Conservation (phyloP, 2,888 invertebrate species). For the Linnaemya tessellans region DNA sequence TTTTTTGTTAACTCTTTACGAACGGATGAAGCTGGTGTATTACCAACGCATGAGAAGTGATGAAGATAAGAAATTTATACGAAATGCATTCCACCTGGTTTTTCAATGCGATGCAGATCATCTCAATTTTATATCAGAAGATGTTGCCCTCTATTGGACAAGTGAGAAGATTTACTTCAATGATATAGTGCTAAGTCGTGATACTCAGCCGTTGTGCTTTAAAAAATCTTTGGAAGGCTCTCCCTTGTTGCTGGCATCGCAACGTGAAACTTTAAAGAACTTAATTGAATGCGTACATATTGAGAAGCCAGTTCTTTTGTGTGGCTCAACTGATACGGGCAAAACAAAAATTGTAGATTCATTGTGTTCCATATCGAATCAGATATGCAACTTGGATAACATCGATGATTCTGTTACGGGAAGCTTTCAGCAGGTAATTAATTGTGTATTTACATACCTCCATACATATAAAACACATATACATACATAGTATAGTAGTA, state of each 20-base stretch:
- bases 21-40: conserved; percentile 90
- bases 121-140: conserved; percentile 83
- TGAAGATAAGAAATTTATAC: conserved; percentile 90
- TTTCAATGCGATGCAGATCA: conserved; percentile 83
- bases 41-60: conserved; percentile 92
- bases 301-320: conserved; percentile 94
- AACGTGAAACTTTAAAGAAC: conserved; percentile 89
- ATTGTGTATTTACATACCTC: no score
- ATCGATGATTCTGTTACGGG: conserved; percentile 86
- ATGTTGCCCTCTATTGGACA: conserved; percentile 86
- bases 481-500: no score
- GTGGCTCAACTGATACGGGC: conserved; percentile 82
- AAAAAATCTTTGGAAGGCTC: conserved; percentile 80
- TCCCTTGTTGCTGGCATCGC: conserved; percentile 85
- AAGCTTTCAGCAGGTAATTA: conserved; percentile 95
- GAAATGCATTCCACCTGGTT: conserved; percentile 83
- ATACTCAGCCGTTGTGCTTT: conserved; percentile 76
- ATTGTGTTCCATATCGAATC: conserved; percentile 81
- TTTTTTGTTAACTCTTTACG: conserved; percentile 80
- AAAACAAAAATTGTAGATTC: conserved; percentile 83
- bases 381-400: conserved; percentile 80
- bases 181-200: conserved; percentile 85
- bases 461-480: no score
- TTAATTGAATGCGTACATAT: conserved; percentile 93
- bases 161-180: conserved; percentile 86